Evolutionary conservation across 2,797 vertebrate species (phyloP).

Genomic region (Squalus acanthias): DNA sequence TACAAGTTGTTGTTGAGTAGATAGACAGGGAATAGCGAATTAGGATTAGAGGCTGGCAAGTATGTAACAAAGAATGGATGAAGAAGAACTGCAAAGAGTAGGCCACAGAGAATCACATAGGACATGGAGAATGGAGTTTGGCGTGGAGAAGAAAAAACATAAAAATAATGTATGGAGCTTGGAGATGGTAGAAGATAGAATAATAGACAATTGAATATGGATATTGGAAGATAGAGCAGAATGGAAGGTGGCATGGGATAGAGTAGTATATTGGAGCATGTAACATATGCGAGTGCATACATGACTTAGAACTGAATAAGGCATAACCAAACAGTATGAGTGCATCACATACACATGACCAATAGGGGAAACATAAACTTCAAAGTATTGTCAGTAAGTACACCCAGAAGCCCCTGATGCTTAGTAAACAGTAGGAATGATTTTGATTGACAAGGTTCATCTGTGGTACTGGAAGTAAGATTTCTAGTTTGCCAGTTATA

Average conservation of each 20-base stretch:
- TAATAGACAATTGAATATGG: background rate
- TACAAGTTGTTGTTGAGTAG: background rate
- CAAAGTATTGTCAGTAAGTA: background rate
- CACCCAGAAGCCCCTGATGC: background rate
- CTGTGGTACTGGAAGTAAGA: background rate
- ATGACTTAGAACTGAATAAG: background rate
- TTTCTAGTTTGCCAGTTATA: background rate
- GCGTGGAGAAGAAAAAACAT: background rate
- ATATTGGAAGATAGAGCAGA: background rate
- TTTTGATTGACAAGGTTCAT: background rate
- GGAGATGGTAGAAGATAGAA: background rate
- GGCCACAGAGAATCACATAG: background rate
- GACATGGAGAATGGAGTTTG: background rate
- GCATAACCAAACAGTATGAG: background rate
- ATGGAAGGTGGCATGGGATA: background rate
- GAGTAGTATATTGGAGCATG: background rate
- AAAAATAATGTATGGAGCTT: background rate
- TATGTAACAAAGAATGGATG: background rate
- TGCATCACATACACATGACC: background rate
- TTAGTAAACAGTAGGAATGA: background rate
- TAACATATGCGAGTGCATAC: background rate
- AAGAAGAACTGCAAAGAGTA: background rate
- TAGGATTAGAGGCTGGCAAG: background rate
- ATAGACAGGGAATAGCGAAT: background rate
- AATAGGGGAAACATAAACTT: background rate